phyloP scores from a whole-genome alignment of 2,888 invertebrate genomes.

The Coelogynopora nodosa region DNA sequence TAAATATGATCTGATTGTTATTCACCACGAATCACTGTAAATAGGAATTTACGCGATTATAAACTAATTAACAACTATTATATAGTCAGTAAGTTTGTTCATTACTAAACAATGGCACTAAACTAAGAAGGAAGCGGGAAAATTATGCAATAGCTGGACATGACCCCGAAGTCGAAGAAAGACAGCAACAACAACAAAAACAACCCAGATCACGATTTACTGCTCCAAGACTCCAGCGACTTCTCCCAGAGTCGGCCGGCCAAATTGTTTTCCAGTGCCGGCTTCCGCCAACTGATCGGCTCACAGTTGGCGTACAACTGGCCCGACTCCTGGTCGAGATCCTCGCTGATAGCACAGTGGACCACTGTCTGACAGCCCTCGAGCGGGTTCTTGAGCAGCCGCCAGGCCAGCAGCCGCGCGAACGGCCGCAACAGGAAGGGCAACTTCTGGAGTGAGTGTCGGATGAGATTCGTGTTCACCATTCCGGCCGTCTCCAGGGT shows the following conservation, averaged over 20 bases:
- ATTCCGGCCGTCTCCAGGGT: constrained; percentile 37
- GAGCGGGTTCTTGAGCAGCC: constrained; percentile 20
- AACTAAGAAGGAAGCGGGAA: too few relatives aligned
- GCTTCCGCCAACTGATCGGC: background rate
- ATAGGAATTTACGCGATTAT: too few relatives aligned
- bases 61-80: background rate
- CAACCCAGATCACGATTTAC: too few relatives aligned
- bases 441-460: constrained; percentile 26
- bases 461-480: constrained; percentile 33
- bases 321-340: constrained; percentile 4
- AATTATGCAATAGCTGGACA: too few relatives aligned
- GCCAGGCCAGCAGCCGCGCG: constrained; percentile 32
- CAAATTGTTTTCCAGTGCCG: constrained; percentile 1
- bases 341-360: constrained; percentile 37
- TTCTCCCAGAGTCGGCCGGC: background rate
- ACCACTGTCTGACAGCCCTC: constrained; percentile 40
- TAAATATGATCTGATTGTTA: too few relatives aligned
- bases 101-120: too few relatives aligned
- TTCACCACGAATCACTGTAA: too few relatives aligned
- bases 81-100: too few relatives aligned
- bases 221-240: too few relatives aligned
- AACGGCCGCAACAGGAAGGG: constrained; percentile 26
- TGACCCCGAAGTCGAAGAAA: too few relatives aligned
- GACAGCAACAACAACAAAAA: too few relatives aligned
- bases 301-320: constrained; percentile 32